Evolutionary conservation across 2,113 vertebrate species (phyloP).

Genomic region (Semicossyphus pulcher): DNA sequence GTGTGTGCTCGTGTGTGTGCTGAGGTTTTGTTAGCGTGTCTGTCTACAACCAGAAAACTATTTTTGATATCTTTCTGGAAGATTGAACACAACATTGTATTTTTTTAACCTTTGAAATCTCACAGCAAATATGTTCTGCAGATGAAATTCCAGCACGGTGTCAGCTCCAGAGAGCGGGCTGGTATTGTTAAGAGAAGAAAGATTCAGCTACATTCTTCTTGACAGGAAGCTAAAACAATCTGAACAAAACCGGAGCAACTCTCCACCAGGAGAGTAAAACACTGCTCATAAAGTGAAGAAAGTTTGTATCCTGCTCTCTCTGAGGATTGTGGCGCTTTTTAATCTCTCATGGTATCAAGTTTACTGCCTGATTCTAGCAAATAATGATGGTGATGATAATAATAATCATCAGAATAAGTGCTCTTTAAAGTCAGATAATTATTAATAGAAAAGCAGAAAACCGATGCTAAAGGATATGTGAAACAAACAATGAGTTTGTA

Average conservation of each 20-base stretch:
- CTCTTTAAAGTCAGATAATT: too few species aligned
- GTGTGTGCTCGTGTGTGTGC: slow-evolving; percentile 10
- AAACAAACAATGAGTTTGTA: too few species aligned
- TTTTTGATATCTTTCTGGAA: slow-evolving; percentile 33
- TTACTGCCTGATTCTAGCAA: too few species aligned
- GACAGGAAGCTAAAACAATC: not conserved
- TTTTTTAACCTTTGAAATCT: slow-evolving; percentile 21
- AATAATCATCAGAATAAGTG: too few species aligned
- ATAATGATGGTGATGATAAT: too few species aligned
- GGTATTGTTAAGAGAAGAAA: not conserved
- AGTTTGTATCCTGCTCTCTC: not conserved
- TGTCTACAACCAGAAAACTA: slow-evolving; percentile 13
- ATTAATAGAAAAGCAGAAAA: too few species aligned
- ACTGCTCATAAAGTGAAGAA: not conserved
- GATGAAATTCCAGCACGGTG: slow-evolving; percentile 14
- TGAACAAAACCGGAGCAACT: not conserved
- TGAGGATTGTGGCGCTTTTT: too few species aligned
- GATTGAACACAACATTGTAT: slow-evolving; percentile 18
- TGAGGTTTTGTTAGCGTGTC: not conserved
- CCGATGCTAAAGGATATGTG: too few species aligned
- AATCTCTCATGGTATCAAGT: too few species aligned
- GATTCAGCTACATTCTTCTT: not conserved
- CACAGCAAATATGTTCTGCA: slow-evolving; percentile 20
- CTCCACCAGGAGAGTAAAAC: not conserved
- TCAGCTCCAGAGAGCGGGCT: slow-evolving; percentile 8